phyloP scores from a whole-genome alignment of 2,797 vertebrate species.

The Podargus strigoides region DNA sequence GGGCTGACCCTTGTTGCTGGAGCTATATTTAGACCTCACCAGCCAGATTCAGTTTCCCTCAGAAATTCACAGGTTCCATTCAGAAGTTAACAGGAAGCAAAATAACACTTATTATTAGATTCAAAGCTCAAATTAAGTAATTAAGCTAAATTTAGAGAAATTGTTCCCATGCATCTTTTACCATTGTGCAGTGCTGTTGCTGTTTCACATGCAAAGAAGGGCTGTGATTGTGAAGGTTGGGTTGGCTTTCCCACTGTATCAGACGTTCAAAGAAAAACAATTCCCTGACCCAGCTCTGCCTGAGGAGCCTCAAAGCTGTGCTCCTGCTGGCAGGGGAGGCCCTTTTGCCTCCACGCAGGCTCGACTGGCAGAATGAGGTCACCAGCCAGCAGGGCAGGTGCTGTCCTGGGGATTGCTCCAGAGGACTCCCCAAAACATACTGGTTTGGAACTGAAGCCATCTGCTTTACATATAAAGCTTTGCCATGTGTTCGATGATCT shows the following conservation, averaged over 20 bases:
- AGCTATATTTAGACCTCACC: slow-evolving; percentile 1
- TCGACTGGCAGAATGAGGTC: neutral
- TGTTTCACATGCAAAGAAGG: neutral
- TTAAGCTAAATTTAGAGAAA: neutral
- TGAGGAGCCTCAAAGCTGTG: accelerated
- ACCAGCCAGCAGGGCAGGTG: neutral
- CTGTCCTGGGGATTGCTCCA: neutral
- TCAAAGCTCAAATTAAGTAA: slow-evolving; percentile 17
- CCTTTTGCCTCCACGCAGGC: neutral
- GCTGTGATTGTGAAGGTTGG: neutral
- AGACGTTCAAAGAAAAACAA: neutral
- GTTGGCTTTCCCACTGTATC: neutral
- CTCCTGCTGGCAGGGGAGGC: neutral
- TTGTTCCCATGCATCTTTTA: neutral
- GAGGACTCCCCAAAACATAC: neutral
- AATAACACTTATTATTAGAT: neutral
- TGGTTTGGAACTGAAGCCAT: neutral
- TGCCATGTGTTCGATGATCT: neutral
- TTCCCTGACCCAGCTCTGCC: neutral
- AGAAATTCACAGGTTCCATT: slow-evolving; percentile 15
- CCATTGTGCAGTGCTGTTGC: neutral
- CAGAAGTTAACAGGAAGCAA: slow-evolving; percentile 6
- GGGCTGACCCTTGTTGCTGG: neutral
- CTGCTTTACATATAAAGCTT: neutral
- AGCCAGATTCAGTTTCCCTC: neutral